Base-by-base conservation (phyloP, 2,113 vertebrate species). In the Pycnonotus jocosus region DNA sequence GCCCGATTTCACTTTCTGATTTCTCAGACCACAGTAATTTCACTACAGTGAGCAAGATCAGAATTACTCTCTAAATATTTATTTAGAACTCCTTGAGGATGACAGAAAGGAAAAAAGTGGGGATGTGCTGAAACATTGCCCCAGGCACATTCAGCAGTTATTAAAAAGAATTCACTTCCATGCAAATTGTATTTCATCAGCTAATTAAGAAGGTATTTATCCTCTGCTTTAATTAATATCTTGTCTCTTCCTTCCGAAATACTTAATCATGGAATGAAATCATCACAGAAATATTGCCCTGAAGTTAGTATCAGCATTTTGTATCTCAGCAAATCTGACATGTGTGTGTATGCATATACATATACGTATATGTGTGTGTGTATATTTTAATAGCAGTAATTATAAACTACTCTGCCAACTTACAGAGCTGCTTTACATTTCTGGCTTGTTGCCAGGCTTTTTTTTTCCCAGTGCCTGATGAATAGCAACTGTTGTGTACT, bases 381-480 rank as follows among this genome's bases (percentile, higher is more conserved):
- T 95, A 1, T 88, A 86, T 96, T 98, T 98, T 98, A 98, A 98
- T 97, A 98, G 97, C 95, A 92, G 96, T 97, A 98, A 98, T 98
- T 98, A 98, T 96, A 96, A 98, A 98, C 93, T 95, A 95, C 97
- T 97, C 96, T 98, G 97, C 97, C 98, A 98, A 86, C 94, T 97
- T 98, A 95, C 92, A 97, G 95, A 94, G 92, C 95, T 98, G 92
- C 94, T 97, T 98, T 98, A 96, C 96, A 97, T 98, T 97, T 97
- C 96, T 98, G 98, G 97, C 96, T 84, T 28, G 60, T 86, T 86
- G 97, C 97, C 98, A 98, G 70, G 44, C 47, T 88, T 95, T 30
- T 50, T 50, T 27, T 47, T 42, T 8, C 83, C 90, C 71, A 31
- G 86, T 10, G 69, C 91, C 93, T 97, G 96, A 98, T 98, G 98